Conservation (phyloP, 2,888 invertebrate genomes). For the Megamerina dolium region DNA sequence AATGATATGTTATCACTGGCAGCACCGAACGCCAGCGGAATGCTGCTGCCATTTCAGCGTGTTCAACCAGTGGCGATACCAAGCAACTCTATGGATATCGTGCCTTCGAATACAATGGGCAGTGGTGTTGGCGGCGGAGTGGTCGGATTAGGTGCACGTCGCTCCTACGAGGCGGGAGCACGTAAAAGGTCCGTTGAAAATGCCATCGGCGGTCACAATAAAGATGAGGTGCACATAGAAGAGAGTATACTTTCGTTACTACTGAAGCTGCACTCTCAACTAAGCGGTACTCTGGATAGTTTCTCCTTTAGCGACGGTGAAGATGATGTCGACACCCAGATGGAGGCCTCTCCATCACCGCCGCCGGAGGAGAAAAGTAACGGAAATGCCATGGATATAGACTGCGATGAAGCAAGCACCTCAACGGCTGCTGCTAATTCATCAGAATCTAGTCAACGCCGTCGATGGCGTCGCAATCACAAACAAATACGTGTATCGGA, state of each 20-base stretch:
- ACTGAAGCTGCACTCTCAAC: slow-evolving; percentile 82
- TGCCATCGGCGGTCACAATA: slow-evolving; percentile 47
- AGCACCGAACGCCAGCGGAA: slow-evolving; percentile 33
- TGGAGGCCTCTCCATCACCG: neutral
- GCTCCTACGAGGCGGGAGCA: slow-evolving; percentile 34
- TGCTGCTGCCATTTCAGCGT: slow-evolving; percentile 48
- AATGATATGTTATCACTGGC: slow-evolving; percentile 48
- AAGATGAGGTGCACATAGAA: slow-evolving; percentile 60
- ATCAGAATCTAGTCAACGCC: slow-evolving; percentile 16
- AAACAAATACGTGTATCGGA: slow-evolving; percentile 42
- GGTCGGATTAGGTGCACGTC: slow-evolving; percentile 27
- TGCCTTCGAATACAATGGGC: slow-evolving; percentile 48
- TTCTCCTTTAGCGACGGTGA: slow-evolving; percentile 58
- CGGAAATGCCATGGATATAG: slow-evolving; percentile 37
- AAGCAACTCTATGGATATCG: slow-evolving; percentile 48
- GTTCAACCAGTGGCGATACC: slow-evolving; percentile 49
- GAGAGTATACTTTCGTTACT: slow-evolving; percentile 87
- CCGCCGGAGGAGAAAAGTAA: slow-evolving; percentile 8
- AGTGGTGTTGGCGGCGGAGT: slow-evolving; percentile 21
- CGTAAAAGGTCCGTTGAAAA: slow-evolving; percentile 47
- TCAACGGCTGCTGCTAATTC: slow-evolving; percentile 20
- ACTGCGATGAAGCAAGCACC: slow-evolving; percentile 42
- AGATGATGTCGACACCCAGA: slow-evolving; percentile 14
- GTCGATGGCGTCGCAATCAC: slow-evolving; percentile 16
- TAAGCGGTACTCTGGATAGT: slow-evolving; percentile 77